Conservation (phyloP, 2,888 invertebrate genomes). For the Troglohyphantes excavatus region DNA sequence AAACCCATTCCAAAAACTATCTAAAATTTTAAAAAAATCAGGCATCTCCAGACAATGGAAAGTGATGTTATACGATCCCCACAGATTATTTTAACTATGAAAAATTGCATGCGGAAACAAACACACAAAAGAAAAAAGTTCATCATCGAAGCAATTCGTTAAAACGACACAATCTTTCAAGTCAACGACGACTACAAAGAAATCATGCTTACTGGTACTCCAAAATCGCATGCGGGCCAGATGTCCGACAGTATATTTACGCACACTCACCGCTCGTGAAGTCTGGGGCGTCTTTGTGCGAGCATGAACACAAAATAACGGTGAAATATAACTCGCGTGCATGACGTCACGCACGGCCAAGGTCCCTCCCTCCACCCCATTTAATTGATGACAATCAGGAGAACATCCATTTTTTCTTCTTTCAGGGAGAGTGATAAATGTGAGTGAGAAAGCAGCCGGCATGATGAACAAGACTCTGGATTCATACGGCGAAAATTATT, state of each 20-base stretch:
- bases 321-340: conserved; percentile 4
- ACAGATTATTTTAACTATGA: too few species aligned
- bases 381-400: conserved; percentile 30
- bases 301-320: background rate
- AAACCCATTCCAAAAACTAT: too few species aligned
- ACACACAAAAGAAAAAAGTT: too few species aligned
- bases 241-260: background rate
- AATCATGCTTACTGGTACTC: background rate
- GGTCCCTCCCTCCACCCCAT: background rate
- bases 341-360: conserved; percentile 45
- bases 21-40: too few species aligned
- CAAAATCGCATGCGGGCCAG: conserved; percentile 9
- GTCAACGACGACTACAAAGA: background rate
- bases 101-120: too few species aligned
- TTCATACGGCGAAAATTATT: conserved; percentile 12
- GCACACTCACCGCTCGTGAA: background rate
- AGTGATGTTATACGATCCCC: too few species aligned
- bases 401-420: background rate
- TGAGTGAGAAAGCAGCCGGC: background rate
- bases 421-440: background rate
- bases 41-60: too few species aligned
- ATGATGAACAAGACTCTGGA: background rate
- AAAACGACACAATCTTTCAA: too few species aligned
- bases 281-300: too few species aligned
- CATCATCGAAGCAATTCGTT: too few species aligned